These are phyloP conservation scores for Bombus confusus DNA, from an alignment of 1,140 invertebrate genomes.

Conservation along the genomic window DNA sequence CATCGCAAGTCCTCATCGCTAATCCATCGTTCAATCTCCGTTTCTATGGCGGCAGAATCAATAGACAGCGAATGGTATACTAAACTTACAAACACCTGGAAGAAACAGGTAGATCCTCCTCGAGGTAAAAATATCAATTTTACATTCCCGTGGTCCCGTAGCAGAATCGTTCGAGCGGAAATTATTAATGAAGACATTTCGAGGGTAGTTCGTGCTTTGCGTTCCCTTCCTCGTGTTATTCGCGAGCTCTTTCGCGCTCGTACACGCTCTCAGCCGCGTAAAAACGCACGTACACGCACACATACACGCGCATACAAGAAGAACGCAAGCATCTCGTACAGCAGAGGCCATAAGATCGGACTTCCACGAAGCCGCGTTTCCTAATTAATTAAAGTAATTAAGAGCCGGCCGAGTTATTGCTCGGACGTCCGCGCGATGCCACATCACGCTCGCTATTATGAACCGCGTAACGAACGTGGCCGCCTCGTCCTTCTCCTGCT, in stretches of 20 bases:
- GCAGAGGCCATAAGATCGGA: conserved; percentile 74
- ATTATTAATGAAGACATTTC: conserved; percentile 66
- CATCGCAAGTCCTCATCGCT: background rate
- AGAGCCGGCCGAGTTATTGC: conserved; percentile 77
- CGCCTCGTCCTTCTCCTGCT: conserved; percentile 57
- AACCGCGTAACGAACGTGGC: conserved; percentile 73
- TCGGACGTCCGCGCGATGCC: conserved; percentile 69
- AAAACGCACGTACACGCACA: background rate
- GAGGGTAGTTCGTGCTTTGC: conserved; percentile 24
- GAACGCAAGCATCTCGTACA: background rate
- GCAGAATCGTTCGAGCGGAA: conserved; percentile 40
- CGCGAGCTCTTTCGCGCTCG: conserved; percentile 31
- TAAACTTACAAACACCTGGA: background rate
- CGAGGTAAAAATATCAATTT: conserved; percentile 36
- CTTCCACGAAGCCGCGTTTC: conserved; percentile 77
- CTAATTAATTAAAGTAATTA: conserved; percentile 82
- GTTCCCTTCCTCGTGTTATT: conserved; percentile 18
- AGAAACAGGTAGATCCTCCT: background rate
- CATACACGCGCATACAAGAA: background rate
- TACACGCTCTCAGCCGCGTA: background rate
- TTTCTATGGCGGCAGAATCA: conserved; percentile 6
- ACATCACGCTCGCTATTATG: conserved; percentile 72
- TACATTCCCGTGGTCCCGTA: conserved; percentile 13
- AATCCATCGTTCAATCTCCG: conserved; percentile 26
- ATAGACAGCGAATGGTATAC: background rate